Percentiles rank a stretch among this genome's conserved stretches.
Conservation (phyloP, 2,797 vertebrate genomes). For the Carduelis carduelis region DNA sequence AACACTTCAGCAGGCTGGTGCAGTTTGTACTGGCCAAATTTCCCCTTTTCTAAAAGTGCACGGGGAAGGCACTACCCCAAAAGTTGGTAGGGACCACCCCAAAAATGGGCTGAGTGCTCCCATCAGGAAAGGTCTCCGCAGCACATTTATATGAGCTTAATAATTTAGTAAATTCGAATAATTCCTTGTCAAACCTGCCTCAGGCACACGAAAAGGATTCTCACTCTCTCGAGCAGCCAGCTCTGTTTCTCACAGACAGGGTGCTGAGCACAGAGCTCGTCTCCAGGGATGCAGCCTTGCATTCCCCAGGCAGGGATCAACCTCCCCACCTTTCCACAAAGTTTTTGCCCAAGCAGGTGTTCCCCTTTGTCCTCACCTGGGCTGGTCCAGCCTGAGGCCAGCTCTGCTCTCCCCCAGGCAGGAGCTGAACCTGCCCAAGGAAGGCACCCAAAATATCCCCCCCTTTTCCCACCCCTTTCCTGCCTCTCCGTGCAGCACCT, state of each 20-base stretch:
- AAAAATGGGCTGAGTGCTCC: neutral
- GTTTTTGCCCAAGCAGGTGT: neutral
- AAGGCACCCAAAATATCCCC: neutral
- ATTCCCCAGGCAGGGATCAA: neutral
- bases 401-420: neutral
- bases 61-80: neutral
- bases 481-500: neutral
- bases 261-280: neutral
- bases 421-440: neutral
- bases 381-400: neutral
- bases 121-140: neutral
- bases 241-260: neutral
- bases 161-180: neutral
- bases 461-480: neutral
- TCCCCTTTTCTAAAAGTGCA: neutral
- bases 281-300: neutral
- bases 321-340: neutral
- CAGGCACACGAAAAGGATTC: neutral
- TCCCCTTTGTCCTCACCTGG: neutral
- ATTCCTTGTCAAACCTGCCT: neutral
- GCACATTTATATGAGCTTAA: neutral
- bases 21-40: neutral
- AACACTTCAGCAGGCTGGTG: neutral
- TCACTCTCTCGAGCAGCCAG: neutral
- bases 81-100: neutral